Conservation (phyloP, 2,888 invertebrate species). For the Nasonia oneida region DNA sequence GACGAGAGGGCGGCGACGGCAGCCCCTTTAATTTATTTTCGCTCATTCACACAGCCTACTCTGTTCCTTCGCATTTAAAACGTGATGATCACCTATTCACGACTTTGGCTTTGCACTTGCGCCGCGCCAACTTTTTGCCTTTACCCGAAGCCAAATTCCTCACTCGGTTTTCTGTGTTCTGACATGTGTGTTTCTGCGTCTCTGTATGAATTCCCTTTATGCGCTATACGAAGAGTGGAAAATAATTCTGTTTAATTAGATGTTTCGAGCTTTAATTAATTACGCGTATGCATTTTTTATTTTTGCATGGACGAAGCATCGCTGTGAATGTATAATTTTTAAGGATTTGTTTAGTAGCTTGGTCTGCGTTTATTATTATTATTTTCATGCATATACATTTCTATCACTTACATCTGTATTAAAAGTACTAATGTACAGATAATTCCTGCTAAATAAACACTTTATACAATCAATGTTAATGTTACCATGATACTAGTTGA, state of each 20-base stretch:
- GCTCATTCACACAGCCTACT: not conserved
- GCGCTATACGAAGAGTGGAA: not conserved
- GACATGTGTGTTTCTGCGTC: not conserved
- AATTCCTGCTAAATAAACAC: not conserved
- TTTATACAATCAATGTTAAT: not conserved
- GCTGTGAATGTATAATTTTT: not conserved
- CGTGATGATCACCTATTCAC: conserved; percentile 46
- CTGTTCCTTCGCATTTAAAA: conserved; percentile 35
- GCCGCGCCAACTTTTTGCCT: not conserved
- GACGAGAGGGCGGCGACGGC: not conserved
- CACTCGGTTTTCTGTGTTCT: not conserved
- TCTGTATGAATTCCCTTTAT: conserved; percentile 12
- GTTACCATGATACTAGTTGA: not conserved
- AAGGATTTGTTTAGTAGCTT: not conserved
- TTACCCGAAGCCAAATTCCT: conserved; percentile 2
- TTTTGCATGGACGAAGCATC: not conserved
- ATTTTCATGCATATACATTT: not conserved
- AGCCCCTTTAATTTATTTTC: conserved; percentile 47
- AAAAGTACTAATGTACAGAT: conserved; percentile 15
- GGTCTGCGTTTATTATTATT: not conserved
- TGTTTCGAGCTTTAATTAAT: not conserved
- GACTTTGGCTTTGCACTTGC: not conserved
- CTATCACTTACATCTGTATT: conserved; percentile 9
- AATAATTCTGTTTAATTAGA: not conserved
- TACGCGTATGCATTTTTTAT: not conserved